Evolutionary conservation across 2,797 vertebrate species (phyloP).

Genomic region (Leuciscus waleckii): DNA sequence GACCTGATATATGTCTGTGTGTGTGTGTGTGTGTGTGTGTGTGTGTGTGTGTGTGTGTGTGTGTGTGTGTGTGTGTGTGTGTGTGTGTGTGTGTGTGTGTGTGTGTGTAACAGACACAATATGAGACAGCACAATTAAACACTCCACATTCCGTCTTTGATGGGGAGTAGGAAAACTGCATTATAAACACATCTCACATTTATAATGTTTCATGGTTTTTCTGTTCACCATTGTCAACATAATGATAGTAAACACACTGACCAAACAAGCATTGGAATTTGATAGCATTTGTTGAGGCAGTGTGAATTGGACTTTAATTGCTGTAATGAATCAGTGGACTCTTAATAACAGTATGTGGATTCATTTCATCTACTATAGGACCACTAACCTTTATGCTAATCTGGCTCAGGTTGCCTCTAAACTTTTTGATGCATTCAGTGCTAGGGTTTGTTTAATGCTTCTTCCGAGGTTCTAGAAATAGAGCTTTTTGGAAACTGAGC

Average conservation of each 20-base stretch:
- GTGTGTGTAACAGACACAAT: slow-evolving; percentile 16
- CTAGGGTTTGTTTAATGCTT: neutral
- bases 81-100: neutral
- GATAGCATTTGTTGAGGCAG: slow-evolving; percentile 5
- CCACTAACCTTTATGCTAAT: slow-evolving; percentile 1
- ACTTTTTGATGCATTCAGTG: slow-evolving; percentile 11
- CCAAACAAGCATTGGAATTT: neutral
- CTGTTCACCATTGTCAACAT: neutral
- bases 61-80: neutral
- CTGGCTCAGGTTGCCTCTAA: slow-evolving; percentile 18
- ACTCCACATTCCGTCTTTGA: neutral
- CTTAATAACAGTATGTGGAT: slow-evolving; percentile 9
- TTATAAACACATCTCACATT: neutral
- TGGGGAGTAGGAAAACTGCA: neutral
- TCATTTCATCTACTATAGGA: neutral
- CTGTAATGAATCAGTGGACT: slow-evolving; percentile 8
- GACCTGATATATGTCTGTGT: slow-evolving; percentile 1
- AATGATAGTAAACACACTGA: neutral
- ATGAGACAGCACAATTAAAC: slow-evolving; percentile 8
- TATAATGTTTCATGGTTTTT: neutral
- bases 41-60: neutral
- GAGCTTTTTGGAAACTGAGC: slow-evolving; percentile 27
- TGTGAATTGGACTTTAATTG: slow-evolving; percentile 7
- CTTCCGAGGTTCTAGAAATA: slow-evolving; percentile 19
- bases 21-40: neutral